phyloP scores from a whole-genome alignment of 1,140 invertebrate species.

The Rhynchophorus ferrugineus region DNA sequence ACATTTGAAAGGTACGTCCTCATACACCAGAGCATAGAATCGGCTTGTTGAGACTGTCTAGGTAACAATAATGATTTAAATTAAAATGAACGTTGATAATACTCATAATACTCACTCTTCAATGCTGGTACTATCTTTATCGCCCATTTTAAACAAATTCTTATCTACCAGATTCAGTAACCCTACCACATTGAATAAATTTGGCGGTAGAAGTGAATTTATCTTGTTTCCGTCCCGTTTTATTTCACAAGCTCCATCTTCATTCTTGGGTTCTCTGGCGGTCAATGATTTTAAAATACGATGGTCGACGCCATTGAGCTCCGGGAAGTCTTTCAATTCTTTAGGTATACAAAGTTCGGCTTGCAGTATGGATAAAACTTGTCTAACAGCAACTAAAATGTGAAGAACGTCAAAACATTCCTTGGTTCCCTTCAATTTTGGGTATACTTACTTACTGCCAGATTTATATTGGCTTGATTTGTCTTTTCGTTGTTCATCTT shows the following conservation, averaged over 20 bases:
- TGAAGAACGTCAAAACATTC: neutral
- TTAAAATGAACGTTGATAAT: too few relatives aligned
- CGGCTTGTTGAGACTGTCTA: too few relatives aligned
- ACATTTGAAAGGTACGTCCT: too few relatives aligned
- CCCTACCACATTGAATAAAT: conserved; percentile 24
- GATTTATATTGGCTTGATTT: too few relatives aligned
- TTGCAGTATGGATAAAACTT: conserved; percentile 15
- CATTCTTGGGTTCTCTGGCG: neutral
- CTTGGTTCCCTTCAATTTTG: too few relatives aligned
- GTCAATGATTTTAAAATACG: conserved; percentile 14
- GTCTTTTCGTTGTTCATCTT: too few relatives aligned
- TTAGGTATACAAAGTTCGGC: conserved; percentile 23
- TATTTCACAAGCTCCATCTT: neutral
- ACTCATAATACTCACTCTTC: too few relatives aligned
- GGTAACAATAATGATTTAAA: too few relatives aligned
- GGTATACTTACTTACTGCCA: too few relatives aligned
- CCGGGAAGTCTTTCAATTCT: conserved; percentile 10
- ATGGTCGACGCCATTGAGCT: conserved; percentile 17
- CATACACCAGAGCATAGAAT: too few relatives aligned
- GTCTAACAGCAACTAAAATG: conserved; percentile 6
- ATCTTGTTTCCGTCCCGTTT: neutral
- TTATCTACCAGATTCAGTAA: conserved; percentile 26
- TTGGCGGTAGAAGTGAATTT: conserved; percentile 20
- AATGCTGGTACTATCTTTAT: too few relatives aligned
- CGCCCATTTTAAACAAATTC: too few relatives aligned